Evolutionary conservation across 2,888 invertebrate species (phyloP).

Genomic region (Papilio protenor): DNA sequence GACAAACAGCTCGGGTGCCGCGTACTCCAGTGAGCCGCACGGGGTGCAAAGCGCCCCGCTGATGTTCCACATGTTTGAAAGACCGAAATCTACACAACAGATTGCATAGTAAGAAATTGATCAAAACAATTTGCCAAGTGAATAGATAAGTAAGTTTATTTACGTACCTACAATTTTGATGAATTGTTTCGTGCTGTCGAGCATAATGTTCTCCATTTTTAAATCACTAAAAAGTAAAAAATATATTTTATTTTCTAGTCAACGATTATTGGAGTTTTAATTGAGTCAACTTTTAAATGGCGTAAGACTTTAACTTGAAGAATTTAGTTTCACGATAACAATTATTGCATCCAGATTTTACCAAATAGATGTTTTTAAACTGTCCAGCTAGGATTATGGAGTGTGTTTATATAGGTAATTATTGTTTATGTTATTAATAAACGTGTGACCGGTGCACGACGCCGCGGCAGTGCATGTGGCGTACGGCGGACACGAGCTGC

Average conservation of each 20-base stretch:
- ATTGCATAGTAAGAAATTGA: not conserved
- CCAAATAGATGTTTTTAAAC: not conserved
- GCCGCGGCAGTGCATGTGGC: constrained; percentile 87
- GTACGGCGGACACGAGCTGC: constrained; percentile 87
- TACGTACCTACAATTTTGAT: constrained; percentile 88
- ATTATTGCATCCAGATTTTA: not conserved
- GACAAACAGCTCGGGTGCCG: constrained; percentile 90
- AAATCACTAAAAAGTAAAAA: constrained; percentile 85
- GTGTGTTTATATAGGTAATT: not conserved
- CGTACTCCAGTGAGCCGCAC: constrained; percentile 92
- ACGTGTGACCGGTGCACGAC: constrained; percentile 87
- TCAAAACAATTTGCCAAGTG: not conserved
- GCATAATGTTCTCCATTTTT: constrained; percentile 92
- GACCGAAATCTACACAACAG: constrained; percentile 86
- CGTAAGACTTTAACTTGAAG: not conserved
- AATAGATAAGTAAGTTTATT: not conserved
- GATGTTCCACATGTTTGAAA: constrained; percentile 87
- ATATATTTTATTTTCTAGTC: not conserved
- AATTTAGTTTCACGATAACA: constrained; percentile 44
- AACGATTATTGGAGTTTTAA: not conserved
- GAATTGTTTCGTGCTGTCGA: constrained; percentile 86
- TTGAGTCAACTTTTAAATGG: not conserved
- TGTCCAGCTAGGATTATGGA: not conserved
- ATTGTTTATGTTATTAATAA: not conserved
- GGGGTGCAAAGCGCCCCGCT: constrained; percentile 88